phyloP scores from a whole-genome alignment of 2,888 invertebrate genomes.

The Tortrix viridana region DNA sequence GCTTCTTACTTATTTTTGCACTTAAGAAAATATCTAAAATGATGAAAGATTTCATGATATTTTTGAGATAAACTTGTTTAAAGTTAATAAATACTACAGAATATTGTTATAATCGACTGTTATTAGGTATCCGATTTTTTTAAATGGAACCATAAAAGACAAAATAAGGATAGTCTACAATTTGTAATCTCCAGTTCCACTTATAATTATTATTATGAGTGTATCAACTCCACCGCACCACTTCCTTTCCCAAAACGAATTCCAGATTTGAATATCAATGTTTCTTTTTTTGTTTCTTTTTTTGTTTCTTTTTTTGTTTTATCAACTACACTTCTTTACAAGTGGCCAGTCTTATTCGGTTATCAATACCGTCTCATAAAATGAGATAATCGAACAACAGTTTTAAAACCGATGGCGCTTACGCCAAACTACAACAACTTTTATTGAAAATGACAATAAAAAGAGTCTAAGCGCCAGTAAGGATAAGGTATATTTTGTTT shows the following conservation, averaged over 20 bases:
- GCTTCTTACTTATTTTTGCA: no score
- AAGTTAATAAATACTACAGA: no score
- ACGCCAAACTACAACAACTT: background rate
- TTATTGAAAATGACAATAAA: background rate
- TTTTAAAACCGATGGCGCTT: constrained; percentile 15
- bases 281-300: background rate
- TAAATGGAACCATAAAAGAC: no score
- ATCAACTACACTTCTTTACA: constrained; percentile 28
- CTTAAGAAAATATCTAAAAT: no score
- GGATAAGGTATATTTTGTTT: background rate
- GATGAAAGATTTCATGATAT: no score
- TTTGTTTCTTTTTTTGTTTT: constrained; percentile 1
- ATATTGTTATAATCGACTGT: no score
- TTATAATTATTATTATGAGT: background rate
- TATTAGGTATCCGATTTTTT: no score
- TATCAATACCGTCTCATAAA: constrained; percentile 27
- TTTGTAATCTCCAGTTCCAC: background rate
- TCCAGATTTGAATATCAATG: background rate
- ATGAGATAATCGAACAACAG: constrained; percentile 4
- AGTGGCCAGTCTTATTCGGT: constrained; percentile 32
- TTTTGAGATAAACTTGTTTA: no score
- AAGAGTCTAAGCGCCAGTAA: background rate
- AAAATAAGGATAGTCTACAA: no score
- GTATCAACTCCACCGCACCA: background rate
- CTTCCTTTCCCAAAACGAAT: background rate